Percentiles rank a stretch among this genome's conserved stretches.
Conservation (phyloP, 1,140 invertebrate species). For the Epicauta chinensis region DNA sequence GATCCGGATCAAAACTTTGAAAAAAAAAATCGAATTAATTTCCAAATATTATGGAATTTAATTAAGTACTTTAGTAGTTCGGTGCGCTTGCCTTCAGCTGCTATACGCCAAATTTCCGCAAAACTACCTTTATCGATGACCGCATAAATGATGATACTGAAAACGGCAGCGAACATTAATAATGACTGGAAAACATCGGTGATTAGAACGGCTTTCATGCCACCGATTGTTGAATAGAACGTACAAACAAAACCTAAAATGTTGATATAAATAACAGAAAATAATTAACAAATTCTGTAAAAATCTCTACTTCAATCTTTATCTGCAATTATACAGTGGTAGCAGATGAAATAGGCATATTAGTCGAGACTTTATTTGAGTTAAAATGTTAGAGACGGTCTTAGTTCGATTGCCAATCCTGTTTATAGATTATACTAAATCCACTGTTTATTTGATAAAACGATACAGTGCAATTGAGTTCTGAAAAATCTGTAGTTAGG, state of each 20-base stretch:
- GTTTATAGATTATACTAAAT: too few species aligned
- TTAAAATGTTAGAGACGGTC: too few species aligned
- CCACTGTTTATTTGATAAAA: too few species aligned
- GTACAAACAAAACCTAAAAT: constrained; percentile 61
- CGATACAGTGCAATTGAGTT: too few species aligned
- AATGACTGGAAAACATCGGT: constrained; percentile 80
- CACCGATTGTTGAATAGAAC: constrained; percentile 80
- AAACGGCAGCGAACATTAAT: constrained; percentile 70
- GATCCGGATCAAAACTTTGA: constrained; percentile 57
- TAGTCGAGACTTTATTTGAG: too few species aligned
- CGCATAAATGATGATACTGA: constrained; percentile 69
- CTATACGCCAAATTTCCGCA: constrained; percentile 58
- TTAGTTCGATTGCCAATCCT: too few species aligned
- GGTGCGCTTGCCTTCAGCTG: constrained; percentile 56
- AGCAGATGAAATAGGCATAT: too few species aligned
- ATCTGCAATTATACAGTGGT: too few species aligned
- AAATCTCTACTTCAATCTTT: too few species aligned
- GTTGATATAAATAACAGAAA: background rate
- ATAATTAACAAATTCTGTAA: background rate
- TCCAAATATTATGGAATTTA: background rate
- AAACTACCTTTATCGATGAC: constrained; percentile 57
- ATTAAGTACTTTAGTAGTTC: constrained; percentile 59
- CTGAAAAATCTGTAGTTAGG: too few species aligned
- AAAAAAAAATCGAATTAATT: constrained; percentile 11
- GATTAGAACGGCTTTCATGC: constrained; percentile 84